Percentiles rank a stretch among this genome's conserved stretches.
Conservation (phyloP, 2,888 invertebrate genomes). For the Drosophila tripunctata region DNA sequence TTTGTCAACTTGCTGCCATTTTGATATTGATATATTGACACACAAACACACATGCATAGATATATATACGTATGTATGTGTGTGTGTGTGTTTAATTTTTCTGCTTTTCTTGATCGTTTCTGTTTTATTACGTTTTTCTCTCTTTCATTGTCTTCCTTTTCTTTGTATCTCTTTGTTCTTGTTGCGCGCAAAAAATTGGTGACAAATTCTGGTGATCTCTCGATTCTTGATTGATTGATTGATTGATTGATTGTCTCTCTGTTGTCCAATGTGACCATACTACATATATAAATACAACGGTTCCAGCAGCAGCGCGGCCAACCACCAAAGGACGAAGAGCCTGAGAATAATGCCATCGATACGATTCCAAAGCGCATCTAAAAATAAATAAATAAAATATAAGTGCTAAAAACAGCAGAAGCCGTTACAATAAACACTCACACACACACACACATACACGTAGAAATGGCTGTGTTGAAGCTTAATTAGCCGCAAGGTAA, state of each 20-base stretch:
- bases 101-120: constrained; percentile 61
- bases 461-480: not conserved
- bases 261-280: too few relatives aligned
- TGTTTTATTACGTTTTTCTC: constrained; percentile 54
- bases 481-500: not conserved
- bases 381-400: too few relatives aligned
- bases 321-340: constrained; percentile 83
- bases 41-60: not conserved
- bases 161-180: constrained; percentile 57
- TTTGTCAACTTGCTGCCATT: not conserved
- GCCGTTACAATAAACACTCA: constrained; percentile 32
- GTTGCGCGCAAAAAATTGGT: constrained; percentile 45
- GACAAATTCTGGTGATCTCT: constrained; percentile 50
- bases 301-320: constrained; percentile 78
- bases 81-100: constrained; percentile 31
- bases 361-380: constrained; percentile 80
- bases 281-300: constrained; percentile 31
- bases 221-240: too few relatives aligned
- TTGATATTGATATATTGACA: not conserved
- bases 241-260: too few relatives aligned
- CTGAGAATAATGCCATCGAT: constrained; percentile 79
- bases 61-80: constrained; percentile 19
- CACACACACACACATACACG: constrained; percentile 11
- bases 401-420: constrained; percentile 38
- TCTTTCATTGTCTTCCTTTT: constrained; percentile 58